phyloP scores from a whole-genome alignment of 2,888 invertebrate genomes.

The Syrphus vitripennis region DNA sequence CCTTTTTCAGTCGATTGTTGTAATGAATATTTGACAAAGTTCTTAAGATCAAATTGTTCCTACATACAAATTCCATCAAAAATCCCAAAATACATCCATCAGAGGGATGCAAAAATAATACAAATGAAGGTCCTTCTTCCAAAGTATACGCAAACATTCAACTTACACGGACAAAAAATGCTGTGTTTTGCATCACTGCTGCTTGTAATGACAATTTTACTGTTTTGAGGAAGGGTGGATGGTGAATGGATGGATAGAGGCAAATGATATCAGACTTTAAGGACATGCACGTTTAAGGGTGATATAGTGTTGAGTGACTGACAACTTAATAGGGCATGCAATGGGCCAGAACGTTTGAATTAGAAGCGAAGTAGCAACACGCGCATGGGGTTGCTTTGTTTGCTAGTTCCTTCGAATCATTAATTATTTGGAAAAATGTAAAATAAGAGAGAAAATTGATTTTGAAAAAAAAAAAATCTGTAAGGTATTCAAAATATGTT shows the following conservation, averaged over 20 bases:
- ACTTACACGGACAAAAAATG: conserved; percentile 37
- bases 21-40: conserved; percentile 63
- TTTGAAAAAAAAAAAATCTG: conserved; percentile 17
- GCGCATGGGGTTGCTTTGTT: conserved; percentile 61
- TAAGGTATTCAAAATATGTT: conserved; percentile 29
- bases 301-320: conserved; percentile 71
- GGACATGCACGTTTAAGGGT: conserved; percentile 57
- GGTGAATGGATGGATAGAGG: neutral
- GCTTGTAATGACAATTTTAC: conserved; percentile 37
- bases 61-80: conserved; percentile 42
- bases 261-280: conserved; percentile 21
- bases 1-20: conserved; percentile 60
- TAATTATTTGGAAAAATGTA: conserved; percentile 54
- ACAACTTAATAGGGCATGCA: conserved; percentile 71
- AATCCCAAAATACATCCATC: neutral
- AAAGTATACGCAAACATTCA: conserved; percentile 8
- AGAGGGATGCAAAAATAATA: conserved; percentile 55
- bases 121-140: conserved; percentile 23
- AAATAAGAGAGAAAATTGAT: conserved; percentile 49
- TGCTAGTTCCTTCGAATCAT: conserved; percentile 57
- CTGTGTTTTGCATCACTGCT: conserved; percentile 53
- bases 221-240: conserved; percentile 13
- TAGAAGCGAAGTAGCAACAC: conserved; percentile 43
- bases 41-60: conserved; percentile 18
- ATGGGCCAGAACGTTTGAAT: conserved; percentile 66